Base-by-base conservation (phyloP, 2,888 invertebrate genomes). In the Tupiocoris notatus region DNA sequence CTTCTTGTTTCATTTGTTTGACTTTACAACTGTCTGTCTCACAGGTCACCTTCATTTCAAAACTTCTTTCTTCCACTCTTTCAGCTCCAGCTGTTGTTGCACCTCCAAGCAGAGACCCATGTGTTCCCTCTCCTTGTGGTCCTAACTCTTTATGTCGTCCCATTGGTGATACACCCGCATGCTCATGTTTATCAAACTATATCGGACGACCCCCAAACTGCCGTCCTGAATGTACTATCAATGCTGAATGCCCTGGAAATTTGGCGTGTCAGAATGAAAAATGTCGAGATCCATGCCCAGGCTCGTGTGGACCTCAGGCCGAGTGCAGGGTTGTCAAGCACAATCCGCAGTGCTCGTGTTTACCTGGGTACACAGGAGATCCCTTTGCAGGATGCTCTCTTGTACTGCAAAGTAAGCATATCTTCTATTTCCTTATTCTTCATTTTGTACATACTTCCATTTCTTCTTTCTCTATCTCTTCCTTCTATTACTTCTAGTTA, bases 51-150 rank as follows among this genome's bases (percentile, higher is more conserved):
- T 65, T 64, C 59, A 17, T 12, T 73, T 58, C 20, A 16, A 56
- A 6, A 24, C 2, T 39, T 76, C 63, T 20, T 59, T 22, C 39
- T 70, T 3, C 39, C 9, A 25, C 62, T 62, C 63, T 79, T 87
- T 83, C 86, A 89, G 88, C 84, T 82, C 85, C 86, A 74, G 80
- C 82, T 21, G 66, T 79, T 21, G 80, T 77, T 82, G 83, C 85
- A 79, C 85, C 85, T 79, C 85, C 89, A 87, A 82, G 80, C 81
- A 81, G 80, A 79, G 90, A 93, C 84, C 92, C 93, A 71, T 95
- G 95, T 83, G 84, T 89, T 79, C 93, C 94, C 57, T 90, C 93
- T 22, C 88, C 88, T 1, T 89, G 89, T 81, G 88, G 88, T 22
- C 86, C 87, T 3, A 87, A 88, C 81, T 86, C 88, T 7, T 83